A percentile compares a stretch with the other conserved stretches of the same genome.
Evolutionary conservation across 2,888 invertebrate genomes (phyloP).

Genomic region (Tanypteryx hageni): DNA sequence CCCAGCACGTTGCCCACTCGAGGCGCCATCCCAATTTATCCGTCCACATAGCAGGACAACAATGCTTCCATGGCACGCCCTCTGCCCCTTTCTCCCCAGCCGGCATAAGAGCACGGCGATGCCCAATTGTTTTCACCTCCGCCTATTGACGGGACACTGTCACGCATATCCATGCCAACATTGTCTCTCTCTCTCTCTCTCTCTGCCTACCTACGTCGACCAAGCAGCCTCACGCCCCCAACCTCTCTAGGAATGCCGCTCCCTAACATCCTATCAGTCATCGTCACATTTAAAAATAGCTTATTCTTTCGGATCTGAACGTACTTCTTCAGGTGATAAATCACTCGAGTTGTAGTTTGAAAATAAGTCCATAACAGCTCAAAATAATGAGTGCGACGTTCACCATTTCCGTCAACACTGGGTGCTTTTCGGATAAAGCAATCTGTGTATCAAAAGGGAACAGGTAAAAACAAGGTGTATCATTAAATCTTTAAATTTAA

Average conservation of each 20-base stretch:
- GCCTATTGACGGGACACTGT: conserved; percentile 36
- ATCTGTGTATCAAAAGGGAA: no score
- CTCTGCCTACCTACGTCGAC: not conserved
- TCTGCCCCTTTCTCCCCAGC: not conserved
- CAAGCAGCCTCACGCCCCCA: conserved; percentile 21
- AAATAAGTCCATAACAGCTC: no score
- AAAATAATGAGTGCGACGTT: no score
- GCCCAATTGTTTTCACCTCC: conserved; percentile 55
- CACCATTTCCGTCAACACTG: no score
- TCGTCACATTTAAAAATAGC: conserved; percentile 47
- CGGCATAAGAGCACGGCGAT: not conserved
- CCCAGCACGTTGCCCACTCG: conserved; percentile 3
- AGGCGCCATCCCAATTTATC: conserved; percentile 42
- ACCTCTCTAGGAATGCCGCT: not conserved
- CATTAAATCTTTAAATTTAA: no score
- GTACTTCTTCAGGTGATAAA: not conserved
- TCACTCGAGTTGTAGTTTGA: not conserved
- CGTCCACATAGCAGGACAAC: conserved; percentile 40
- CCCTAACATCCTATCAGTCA: conserved; percentile 11
- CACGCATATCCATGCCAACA: conserved; percentile 5
- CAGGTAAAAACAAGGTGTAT: no score
- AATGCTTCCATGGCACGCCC: conserved; percentile 40
- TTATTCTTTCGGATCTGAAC: not conserved
- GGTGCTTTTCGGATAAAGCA: no score
- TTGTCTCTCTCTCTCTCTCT: conserved; percentile 8